Conservation (phyloP, 1,140 invertebrate genomes). For the Triops longicaudatus region DNA sequence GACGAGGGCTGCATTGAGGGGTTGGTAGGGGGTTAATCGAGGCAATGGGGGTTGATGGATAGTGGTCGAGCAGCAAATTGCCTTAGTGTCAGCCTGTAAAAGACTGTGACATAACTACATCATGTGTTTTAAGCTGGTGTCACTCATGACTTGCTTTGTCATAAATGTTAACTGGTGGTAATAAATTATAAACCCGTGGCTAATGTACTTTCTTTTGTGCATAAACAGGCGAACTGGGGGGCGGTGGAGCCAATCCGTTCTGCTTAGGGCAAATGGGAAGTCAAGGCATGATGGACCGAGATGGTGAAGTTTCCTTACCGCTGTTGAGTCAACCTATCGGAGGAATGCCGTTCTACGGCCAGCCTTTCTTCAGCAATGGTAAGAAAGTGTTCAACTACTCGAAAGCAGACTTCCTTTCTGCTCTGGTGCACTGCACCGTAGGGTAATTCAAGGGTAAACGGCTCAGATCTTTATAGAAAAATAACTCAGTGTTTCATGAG, state of each 20-base stretch:
- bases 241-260: background rate
- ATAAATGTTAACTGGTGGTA: background rate
- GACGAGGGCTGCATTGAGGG: background rate
- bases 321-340: background rate
- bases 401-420: too few relatives aligned
- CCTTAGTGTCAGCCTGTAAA: background rate
- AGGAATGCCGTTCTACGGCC: background rate
- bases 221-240: background rate
- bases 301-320: background rate
- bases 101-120: slow-evolving; percentile 11
- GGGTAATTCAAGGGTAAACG: too few relatives aligned
- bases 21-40: slow-evolving; percentile 14
- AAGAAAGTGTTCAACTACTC: background rate
- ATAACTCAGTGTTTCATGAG: too few relatives aligned
- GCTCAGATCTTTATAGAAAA: too few relatives aligned
- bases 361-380: slow-evolving; percentile 11
- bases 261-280: background rate
- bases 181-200: background rate
- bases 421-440: too few relatives aligned
- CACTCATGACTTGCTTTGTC: background rate
- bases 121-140: slow-evolving; percentile 1
- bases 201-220: background rate
- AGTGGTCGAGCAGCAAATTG: slow-evolving; percentile 11
- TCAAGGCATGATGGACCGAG: slow-evolving; percentile 9
- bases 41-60: slow-evolving; percentile 14